A percentile compares a stretch with the other conserved stretches of the same genome.
Evolutionary conservation across 2,113 vertebrate species (phyloP).

Genomic region (Ploceus nigricollis): DNA sequence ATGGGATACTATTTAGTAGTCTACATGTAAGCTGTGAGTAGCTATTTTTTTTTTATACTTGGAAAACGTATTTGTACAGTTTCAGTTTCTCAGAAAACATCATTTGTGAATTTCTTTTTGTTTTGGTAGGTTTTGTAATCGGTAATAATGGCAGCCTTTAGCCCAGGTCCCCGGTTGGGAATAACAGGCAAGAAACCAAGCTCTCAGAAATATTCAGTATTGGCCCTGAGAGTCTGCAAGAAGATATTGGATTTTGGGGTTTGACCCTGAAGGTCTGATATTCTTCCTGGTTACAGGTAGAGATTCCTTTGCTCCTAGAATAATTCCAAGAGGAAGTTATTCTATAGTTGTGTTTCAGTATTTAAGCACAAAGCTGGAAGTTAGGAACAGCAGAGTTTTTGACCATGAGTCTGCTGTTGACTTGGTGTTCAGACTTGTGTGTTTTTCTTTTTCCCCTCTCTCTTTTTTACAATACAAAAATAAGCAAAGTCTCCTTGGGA

Average conservation of each 20-base stretch:
- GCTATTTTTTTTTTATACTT: background rate
- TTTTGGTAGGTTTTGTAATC: background rate
- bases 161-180: background rate
- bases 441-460: background rate
- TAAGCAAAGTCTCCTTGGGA: background rate
- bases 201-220: slow-evolving; percentile 2
- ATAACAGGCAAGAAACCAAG: background rate
- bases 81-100: background rate
- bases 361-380: background rate
- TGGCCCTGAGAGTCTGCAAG: background rate
- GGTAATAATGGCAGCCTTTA: background rate
- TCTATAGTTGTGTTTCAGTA: background rate
- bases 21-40: background rate
- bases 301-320: slow-evolving; percentile 12
- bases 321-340: background rate
- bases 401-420: background rate
- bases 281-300: background rate
- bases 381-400: background rate
- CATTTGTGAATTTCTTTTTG: background rate
- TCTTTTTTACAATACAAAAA: background rate
- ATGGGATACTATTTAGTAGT: background rate
- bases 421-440: background rate
- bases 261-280: slow-evolving; percentile 1
- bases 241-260: background rate
- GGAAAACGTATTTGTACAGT: background rate